Base-by-base conservation (phyloP, 2,113 vertebrate genomes). In the Thamnophis sirtalis region DNA sequence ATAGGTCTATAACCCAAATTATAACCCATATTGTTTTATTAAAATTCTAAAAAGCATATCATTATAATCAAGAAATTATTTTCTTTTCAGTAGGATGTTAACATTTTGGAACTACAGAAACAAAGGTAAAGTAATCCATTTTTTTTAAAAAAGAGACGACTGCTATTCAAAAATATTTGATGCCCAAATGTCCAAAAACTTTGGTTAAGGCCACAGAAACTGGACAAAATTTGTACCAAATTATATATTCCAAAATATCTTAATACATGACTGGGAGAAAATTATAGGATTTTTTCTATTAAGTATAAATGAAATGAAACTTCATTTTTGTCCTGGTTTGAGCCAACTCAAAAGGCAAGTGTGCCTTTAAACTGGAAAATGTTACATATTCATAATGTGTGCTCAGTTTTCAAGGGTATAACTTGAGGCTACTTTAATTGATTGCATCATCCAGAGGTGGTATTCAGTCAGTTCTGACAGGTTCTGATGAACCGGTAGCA, bases 1-100 rank as follows among this genome's bases (percentile, higher is more conserved):
- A 91, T 63, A 73, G 43, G n/a, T 91, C 54, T 92, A 1, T 38
- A 51, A 1, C 95, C 60, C 86, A 89, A 87, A 88, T n/a, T n/a
- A n/a, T n/a, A n/a, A n/a, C n/a, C 89, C 9, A 89, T 55, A 87
- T 22, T 84, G 3, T 87, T 58, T 22, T 91, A 68, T 91, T 68
- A 43, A 87, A 28, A 15, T 51, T 53, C n/a, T 17, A 3, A 49
- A 84, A 55, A 80, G 33, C 3, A 48, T 22, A 53, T 49, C 22
- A 48, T 3, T 48, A 22, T 21, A 63, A 11, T 43, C 2, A 38
- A 87, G n/a, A 26, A 80, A 55, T 17, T 28, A 48, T 80, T 55
- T 43, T 5, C 9, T 48, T 49, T 48, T 22, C 38, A 88, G 19
- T 10, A 21, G n/a, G 49, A 68, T 6, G 50, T 86, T 33, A 53